Conservation (phyloP, 2,113 vertebrate genomes). For the Barbus barbus region DNA sequence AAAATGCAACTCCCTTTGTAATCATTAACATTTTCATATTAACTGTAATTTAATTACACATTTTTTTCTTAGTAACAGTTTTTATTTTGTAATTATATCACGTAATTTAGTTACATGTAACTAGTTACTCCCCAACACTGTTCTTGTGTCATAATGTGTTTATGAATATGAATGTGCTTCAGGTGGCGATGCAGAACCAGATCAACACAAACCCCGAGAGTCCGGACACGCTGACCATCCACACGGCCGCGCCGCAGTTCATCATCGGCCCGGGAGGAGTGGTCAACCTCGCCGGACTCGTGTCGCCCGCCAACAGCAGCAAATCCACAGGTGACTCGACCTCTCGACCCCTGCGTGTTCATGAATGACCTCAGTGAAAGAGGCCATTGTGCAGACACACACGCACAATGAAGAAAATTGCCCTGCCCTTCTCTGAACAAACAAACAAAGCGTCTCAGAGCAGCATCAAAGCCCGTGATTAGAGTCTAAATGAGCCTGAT, state of each 20-base stretch:
- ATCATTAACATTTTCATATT: no score
- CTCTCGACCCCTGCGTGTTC: no score
- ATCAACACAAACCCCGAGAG: conserved; percentile 89
- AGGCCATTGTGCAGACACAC: no score
- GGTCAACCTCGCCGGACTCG: conserved; percentile 85
- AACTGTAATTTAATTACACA: no score
- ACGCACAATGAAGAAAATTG: neutral
- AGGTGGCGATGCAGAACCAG: conserved; percentile 92
- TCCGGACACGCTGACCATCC: conserved; percentile 86
- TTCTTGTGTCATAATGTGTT: neutral
- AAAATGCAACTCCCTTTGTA: no score
- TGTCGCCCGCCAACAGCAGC: conserved; percentile 74
- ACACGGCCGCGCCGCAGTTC: conserved; percentile 83
- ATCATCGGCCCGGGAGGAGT: conserved; percentile 88
- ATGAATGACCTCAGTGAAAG: neutral
- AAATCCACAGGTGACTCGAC: conserved; percentile 63
- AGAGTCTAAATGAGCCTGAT: no score
- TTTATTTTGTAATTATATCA: no score
- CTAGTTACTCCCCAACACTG: no score
- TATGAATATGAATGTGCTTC: conserved; percentile 39
- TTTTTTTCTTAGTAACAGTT: no score
- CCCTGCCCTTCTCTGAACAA: neutral
- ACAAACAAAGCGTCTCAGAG: conserved; percentile 5
- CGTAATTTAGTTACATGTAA: no score
- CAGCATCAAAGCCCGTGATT: conserved; percentile 31